Base-by-base conservation (phyloP, 2,888 invertebrate species). In the Saturnia japonica region DNA sequence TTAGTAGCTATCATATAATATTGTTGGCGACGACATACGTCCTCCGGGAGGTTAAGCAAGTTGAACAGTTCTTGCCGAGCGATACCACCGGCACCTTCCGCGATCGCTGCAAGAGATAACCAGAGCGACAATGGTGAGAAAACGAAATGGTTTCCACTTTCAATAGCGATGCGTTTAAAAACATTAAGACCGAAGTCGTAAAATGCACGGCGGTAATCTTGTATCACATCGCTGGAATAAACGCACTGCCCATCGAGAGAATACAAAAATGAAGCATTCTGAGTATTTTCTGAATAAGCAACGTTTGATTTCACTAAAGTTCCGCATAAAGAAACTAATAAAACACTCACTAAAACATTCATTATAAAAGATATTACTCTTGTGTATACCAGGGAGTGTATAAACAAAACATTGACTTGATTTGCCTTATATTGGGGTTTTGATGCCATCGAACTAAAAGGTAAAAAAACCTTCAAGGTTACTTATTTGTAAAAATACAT, bases 91-190 rank as follows among this genome's bases (percentile, higher is more conserved):
- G 77, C 68, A 40, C 81, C 81, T 75, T 81, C 81, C 3, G 77
- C 77, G 25, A 81, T 69, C 0, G 76, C 80, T 0, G 77, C 77
- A 0, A 79, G 73, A 1, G 73, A 73, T 22, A 80, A 47, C 79
- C 81, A 81, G 12, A 75, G 54, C 7, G 80, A 77, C 22, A 70
- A 71, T 0, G 80, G 77, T 0, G 81, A 78, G 64, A 70, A 72
- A 0, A 74, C 74, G n/a, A 79, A 79, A 51, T 78, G 75, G 64
- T 51, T 64, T 9, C 47, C 47, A 51, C 64, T 70, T 51, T 45
- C 51, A 42, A 51, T 28, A 19, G 70, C 66, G 1, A 66, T 51
- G 6, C 40, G 51, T 66, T 66, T 70, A 40, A 43, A 70, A 25
- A 66, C 4, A 4, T 22, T n/a, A 7, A 16, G 51, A 42, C 34